Evolutionary conservation across 1,140 invertebrate genomes (phyloP), one percentile per base, ranked within the genome.

Genomic region (Oncopodura yosiiana): DNA sequence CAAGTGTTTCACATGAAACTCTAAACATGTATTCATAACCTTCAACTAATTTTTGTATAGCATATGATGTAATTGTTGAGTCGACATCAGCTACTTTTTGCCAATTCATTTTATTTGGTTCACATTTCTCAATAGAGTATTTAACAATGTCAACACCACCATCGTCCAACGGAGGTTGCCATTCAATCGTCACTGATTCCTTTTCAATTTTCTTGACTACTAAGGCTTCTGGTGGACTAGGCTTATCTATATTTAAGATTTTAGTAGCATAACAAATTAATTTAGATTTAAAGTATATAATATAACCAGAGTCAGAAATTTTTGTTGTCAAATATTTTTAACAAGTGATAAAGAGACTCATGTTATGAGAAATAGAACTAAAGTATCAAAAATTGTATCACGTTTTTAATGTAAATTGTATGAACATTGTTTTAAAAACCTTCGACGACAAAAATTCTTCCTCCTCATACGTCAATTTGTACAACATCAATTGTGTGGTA

Each of bases 1-100:
- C 77, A 6, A 82, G 77, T 71, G 93, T 94, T 58, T 79, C 79
- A 24, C 87, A 87, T 58, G 82, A 78, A 18, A 94, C 79, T 58
- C 87, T 76, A 74, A 91, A 93, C 70, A 84, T 80, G 65, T 93
- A 94, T 65, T 87, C 81, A 18, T 77, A 73, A 61, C 86, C 82
- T 66, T 87, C 80, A 53, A 80, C 75, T 12, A 96, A 72, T 63
- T 81, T 81, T 65, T 87, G 80, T 45, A 93, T 78, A 37, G 78
- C 80, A 67, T 84, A 84, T 1, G 77, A 80, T 21, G 77, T 74
- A 1, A 82, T 79, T 50, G 83, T 77, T 53, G 76, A 79, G 39
- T 84, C 78, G 9, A 88, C 78, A 60, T 86, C 85, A 8, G 82
- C 80, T 0, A 90, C 83, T 64, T 75, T 69, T 32, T 5, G 8